Evolutionary conservation across 2,797 vertebrate genomes (phyloP), one percentile per base, ranked within the genome.

Genomic region (Todus mexicanus): DNA sequence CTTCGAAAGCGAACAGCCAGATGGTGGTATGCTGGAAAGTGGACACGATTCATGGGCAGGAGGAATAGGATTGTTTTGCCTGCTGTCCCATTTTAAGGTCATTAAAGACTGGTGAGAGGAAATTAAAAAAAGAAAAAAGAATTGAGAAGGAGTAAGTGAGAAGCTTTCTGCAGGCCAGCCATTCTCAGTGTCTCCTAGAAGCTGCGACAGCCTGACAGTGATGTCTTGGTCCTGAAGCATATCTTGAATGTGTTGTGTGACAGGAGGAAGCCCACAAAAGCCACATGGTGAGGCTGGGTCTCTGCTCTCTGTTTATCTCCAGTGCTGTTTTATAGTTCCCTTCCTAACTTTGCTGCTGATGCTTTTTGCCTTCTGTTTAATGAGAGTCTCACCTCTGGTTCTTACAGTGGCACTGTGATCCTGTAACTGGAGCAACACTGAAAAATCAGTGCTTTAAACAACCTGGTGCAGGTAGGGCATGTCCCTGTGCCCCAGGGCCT

Each of bases 171-270:
- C 50, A 69, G 53, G 23, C 3, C 38, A 84, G 35, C 13, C 23
- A 45, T 42, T 20, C 37, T 33, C 33, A 31, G 50, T 20, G 47
- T 53, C 40, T 60, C 10, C 20, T 12, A 12, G 61, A 37, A 92
- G 53, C 75, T 89, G 26, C 47, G 59, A 0, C 7, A 42, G 17
- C 33, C 42, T 53, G 27, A 65, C 57, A 19, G 14, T 40, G 11
- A 22, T 61, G 45, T 42, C 50, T 31, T 50, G 50, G 10, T 54
- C n/a, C 33, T 87, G 74, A 40, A 59, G 35, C 15, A 2, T 13
- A 19, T 45, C 80, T 23, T 1, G 3, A 11, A 7, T 2, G 0
- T 17, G 13, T 0, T 56, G 59, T 37, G 18, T 42, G 51, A 12
- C 11, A 23, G 60, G 51, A 59, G 19, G 56, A 54, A 43, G 68